A percentile compares a stretch with the other conserved stretches of the same genome.
phyloP scores from a whole-genome alignment of 2,888 invertebrate genomes.

The Tenodera sinensis region DNA sequence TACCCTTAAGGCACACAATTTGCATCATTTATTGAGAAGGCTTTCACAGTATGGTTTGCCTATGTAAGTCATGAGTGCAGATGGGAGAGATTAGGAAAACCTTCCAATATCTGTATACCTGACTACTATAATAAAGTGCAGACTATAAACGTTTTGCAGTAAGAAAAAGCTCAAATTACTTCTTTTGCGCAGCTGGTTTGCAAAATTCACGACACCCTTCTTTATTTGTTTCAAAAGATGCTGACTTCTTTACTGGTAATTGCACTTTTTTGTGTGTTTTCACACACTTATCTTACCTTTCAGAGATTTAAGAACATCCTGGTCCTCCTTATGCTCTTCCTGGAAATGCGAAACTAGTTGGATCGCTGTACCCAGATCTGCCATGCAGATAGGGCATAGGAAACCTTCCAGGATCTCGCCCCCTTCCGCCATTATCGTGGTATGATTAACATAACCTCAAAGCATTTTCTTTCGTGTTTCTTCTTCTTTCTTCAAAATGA shows the following conservation, averaged over 20 bases:
- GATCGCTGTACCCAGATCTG: constrained; percentile 79
- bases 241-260: background rate
- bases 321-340: constrained; percentile 81
- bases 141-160: no score
- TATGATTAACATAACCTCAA: background rate
- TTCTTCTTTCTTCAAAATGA: background rate
- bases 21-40: no score
- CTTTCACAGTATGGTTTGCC: no score
- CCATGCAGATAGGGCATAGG: constrained; percentile 91
- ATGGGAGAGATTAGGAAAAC: no score
- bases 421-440: constrained; percentile 44
- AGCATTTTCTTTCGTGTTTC: background rate
- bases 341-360: constrained; percentile 87
- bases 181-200: no score
- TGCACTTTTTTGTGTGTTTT: background rate
- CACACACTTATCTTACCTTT: constrained; percentile 22
- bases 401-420: constrained; percentile 83
- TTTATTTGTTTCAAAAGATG: background rate
- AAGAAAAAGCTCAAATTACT: no score
- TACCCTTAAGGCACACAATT: no score
- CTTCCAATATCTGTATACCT: no score
- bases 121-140: no score
- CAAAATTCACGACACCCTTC: background rate
- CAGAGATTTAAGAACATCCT: constrained; percentile 74
- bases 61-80: no score